phyloP scores from a whole-genome alignment of 2,888 invertebrate species.

The Pachydiplax longipennis region DNA sequence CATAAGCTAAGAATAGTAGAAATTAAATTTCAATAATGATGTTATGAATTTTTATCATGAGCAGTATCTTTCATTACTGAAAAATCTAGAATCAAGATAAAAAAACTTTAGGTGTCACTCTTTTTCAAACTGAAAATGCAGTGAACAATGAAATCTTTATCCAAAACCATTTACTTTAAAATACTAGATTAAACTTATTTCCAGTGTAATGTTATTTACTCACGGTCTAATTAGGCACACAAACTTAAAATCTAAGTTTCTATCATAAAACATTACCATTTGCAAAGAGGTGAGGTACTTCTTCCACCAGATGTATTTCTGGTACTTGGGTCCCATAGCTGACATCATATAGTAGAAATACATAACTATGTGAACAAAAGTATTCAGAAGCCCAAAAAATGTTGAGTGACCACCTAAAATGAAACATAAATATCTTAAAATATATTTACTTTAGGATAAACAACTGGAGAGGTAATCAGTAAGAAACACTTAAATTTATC shows the following conservation, averaged over 20 bases:
- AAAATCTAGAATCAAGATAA: neutral
- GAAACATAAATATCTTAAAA: neutral
- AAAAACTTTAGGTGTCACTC: neutral
- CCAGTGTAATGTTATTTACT: neutral
- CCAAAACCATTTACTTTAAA: neutral
- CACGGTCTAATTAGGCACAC: neutral
- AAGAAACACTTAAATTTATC: neutral
- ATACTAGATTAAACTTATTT: neutral
- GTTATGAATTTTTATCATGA: neutral
- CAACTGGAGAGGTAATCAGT: too few relatives aligned
- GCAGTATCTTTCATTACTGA: neutral
- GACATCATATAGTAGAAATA: constrained; percentile 90
- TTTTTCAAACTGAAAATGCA: neutral
- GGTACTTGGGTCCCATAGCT: constrained; percentile 85
- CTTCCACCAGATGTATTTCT: constrained; percentile 95
- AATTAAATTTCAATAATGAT: neutral
- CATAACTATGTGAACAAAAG: constrained; percentile 95
- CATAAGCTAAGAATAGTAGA: neutral
- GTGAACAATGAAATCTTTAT: neutral
- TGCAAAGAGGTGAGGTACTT: constrained; percentile 90
- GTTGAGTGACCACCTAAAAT: constrained; percentile 85
- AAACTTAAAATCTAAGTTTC: constrained; percentile 50
- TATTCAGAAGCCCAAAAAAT: constrained; percentile 93
- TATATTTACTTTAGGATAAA: too few relatives aligned
- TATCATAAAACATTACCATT: constrained; percentile 70